Evolutionary conservation across 2,888 invertebrate genomes (phyloP).

Genomic region (Philhelius pedissequus): DNA sequence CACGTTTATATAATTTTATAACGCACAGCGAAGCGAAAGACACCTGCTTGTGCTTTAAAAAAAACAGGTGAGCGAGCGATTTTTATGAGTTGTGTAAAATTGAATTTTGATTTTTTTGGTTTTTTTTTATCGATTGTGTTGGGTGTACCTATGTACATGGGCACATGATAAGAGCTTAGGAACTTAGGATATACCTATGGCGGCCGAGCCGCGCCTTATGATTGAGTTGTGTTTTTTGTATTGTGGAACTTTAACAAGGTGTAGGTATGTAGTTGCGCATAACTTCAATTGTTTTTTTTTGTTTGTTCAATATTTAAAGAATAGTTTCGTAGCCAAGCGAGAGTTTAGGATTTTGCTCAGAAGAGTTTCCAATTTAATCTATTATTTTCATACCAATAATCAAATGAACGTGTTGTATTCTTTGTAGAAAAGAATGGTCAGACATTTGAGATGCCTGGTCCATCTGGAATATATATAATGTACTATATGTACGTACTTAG

Average conservation of each 20-base stretch:
- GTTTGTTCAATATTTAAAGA: neutral
- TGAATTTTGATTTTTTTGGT: neutral
- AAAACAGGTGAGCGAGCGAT: conserved; percentile 23
- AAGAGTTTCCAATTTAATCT: too few relatives aligned
- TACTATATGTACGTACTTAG: too few relatives aligned
- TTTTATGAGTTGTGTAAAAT: neutral
- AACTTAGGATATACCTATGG: neutral
- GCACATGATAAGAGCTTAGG: neutral
- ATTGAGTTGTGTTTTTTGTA: neutral
- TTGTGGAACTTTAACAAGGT: neutral
- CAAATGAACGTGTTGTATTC: too few relatives aligned
- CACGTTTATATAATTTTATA: neutral
- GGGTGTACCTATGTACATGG: neutral
- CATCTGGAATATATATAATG: too few relatives aligned
- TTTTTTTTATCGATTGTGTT: neutral
- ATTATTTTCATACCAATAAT: too few relatives aligned
- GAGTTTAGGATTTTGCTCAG: too few relatives aligned
- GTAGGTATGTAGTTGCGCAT: neutral
- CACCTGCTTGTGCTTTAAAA: conserved; percentile 25
- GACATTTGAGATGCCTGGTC: too few relatives aligned
- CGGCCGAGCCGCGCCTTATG: neutral
- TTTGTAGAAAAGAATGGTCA: too few relatives aligned
- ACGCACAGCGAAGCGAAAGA: neutral
- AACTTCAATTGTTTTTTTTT: neutral
- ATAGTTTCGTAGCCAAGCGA: too few relatives aligned